These are phyloP conservation scores for Spea bombifrons DNA, from an alignment of 2,113 vertebrate species.

Conservation along the genomic window DNA sequence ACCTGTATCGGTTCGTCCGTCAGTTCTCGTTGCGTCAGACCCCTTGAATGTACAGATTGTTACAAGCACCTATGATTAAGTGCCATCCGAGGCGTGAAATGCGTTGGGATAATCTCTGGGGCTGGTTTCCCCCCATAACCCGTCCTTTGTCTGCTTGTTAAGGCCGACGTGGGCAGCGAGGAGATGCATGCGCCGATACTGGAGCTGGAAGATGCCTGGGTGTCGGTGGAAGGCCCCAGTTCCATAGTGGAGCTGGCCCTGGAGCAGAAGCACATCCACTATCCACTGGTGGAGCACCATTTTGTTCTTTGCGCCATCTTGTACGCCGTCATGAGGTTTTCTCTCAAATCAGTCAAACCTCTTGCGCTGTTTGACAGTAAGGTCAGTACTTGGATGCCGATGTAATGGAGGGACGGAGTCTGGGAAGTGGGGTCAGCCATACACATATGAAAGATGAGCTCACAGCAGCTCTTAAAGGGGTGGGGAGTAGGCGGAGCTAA, in stretches of 20 bases:
- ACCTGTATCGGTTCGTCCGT: too few relatives aligned
- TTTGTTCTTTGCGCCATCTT: slow-evolving; percentile 79
- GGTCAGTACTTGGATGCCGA: slow-evolving; percentile 60
- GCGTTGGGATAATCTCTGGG: too few relatives aligned
- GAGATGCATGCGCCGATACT: slow-evolving; percentile 75
- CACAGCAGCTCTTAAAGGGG: too few relatives aligned
- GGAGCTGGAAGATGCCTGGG: slow-evolving; percentile 86
- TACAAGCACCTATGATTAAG: too few relatives aligned
- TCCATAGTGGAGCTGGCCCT: slow-evolving; percentile 89
- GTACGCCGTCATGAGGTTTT: slow-evolving; percentile 78
- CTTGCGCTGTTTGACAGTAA: slow-evolving; percentile 91
- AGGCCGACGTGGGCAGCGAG: slow-evolving; percentile 84
- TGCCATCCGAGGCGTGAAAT: too few relatives aligned
- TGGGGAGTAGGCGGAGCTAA: too few relatives aligned
- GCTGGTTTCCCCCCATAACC: too few relatives aligned
- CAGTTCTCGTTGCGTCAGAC: too few relatives aligned
- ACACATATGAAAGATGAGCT: too few relatives aligned
- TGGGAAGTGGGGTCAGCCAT: too few relatives aligned
- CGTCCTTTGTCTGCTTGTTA: background rate
- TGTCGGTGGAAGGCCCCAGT: slow-evolving; percentile 75
- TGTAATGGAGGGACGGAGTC: too few relatives aligned
- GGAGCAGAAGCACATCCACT: slow-evolving; percentile 88
- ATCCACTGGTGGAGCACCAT: slow-evolving; percentile 90
- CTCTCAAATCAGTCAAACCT: slow-evolving; percentile 78
- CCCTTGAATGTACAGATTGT: too few relatives aligned